Conservation (phyloP, 2,888 invertebrate genomes). For the Brenthis ino region DNA sequence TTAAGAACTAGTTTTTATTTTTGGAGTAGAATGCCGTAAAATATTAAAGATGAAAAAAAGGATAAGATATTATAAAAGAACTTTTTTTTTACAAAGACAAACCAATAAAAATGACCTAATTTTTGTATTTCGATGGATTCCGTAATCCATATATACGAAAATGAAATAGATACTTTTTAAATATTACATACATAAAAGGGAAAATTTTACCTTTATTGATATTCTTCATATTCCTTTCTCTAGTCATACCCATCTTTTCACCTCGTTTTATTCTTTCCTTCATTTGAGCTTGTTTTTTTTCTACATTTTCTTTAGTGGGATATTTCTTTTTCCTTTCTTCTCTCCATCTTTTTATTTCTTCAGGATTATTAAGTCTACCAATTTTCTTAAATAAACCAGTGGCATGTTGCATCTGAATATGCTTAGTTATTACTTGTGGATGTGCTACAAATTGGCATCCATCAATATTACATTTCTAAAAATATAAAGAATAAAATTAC, state of each 20-base stretch:
- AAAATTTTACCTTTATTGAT: constrained; percentile 23
- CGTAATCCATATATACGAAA: background rate
- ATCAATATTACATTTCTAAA: constrained; percentile 88
- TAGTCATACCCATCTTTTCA: constrained; percentile 84
- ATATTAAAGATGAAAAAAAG: no score
- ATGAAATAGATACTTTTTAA: background rate
- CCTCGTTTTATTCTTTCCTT: constrained; percentile 88
- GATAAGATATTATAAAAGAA: no score
- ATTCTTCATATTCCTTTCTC: constrained; percentile 49
- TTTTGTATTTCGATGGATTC: no score
- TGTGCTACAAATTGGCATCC: constrained; percentile 91
- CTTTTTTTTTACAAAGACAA: no score
- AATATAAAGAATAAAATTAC: constrained; percentile 15
- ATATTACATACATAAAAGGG: background rate
- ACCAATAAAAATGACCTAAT: no score
- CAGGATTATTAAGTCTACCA: constrained; percentile 87
- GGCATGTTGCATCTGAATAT: constrained; percentile 91
- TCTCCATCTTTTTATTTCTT: constrained; percentile 93
- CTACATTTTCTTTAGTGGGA: constrained; percentile 87
- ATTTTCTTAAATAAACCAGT: constrained; percentile 92
- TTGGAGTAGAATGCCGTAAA: no score
- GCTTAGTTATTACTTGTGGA: constrained; percentile 89
- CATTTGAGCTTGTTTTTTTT: constrained; percentile 83
- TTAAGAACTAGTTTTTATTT: no score
- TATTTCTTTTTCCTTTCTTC: constrained; percentile 90